These are phyloP conservation scores for Lethocerus indicus DNA, from an alignment of 1,140 invertebrate species.

Conservation along the genomic window DNA sequence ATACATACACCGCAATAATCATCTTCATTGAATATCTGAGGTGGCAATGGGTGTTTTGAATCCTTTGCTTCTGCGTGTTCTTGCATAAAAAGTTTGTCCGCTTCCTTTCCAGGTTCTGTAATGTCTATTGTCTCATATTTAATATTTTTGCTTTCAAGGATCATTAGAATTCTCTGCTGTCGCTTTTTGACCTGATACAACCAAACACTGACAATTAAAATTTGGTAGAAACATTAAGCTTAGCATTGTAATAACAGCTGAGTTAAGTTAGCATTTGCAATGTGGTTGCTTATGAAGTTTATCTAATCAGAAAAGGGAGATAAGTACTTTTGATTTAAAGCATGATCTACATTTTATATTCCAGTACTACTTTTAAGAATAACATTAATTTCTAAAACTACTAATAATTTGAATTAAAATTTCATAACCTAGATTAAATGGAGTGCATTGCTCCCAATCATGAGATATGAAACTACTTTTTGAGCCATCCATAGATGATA, in stretches of 20 bases:
- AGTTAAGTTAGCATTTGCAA: conserved; percentile 16
- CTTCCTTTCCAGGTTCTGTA: conserved; percentile 73
- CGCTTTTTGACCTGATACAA: conserved; percentile 75
- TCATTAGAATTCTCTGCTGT: conserved; percentile 80
- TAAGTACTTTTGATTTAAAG: no score
- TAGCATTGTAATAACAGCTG: conserved; percentile 9
- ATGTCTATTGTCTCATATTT: conserved; percentile 82
- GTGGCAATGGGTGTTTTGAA: conserved; percentile 58
- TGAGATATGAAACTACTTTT: no score
- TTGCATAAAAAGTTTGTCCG: conserved; percentile 84
- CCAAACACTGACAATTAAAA: conserved; percentile 11
- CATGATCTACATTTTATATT: no score
- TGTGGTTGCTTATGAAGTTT: not conserved
- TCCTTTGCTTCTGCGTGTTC: conserved; percentile 63
- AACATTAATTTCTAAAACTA: no score
- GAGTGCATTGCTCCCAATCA: no score
- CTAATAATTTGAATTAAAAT: no score
- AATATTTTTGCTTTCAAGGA: conserved; percentile 77
- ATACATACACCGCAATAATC: conserved; percentile 77
- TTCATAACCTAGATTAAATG: no score
- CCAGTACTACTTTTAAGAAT: no score
- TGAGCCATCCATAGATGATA: no score
- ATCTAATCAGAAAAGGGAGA: no score
- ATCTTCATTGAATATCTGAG: conserved; percentile 85
- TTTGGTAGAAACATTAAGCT: not conserved